Percentiles rank a stretch among this genome's conserved stretches.
Conservation (phyloP, 2,888 invertebrate species). For the Achlya flavicornis region DNA sequence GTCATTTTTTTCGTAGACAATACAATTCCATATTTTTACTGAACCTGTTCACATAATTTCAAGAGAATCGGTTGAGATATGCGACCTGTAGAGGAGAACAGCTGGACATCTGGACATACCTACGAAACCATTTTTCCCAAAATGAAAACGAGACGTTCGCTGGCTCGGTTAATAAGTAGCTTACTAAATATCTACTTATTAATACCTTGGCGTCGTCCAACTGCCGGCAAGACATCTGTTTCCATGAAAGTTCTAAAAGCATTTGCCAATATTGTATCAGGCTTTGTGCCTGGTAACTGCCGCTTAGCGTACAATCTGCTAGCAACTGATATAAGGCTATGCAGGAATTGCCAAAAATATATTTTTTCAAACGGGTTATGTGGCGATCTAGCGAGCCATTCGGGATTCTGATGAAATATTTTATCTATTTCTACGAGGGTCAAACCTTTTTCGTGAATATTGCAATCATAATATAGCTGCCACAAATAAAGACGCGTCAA, state of each 20-base stretch:
- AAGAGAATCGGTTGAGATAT: too few species aligned
- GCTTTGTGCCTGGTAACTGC: slow-evolving; percentile 56
- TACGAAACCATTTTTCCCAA: too few species aligned
- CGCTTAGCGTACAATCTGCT: slow-evolving; percentile 72
- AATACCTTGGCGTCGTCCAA: slow-evolving; percentile 67
- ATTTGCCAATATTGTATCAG: slow-evolving; percentile 76
- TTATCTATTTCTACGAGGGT: slow-evolving; percentile 81
- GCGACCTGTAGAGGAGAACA: too few species aligned
- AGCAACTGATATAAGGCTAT: slow-evolving; percentile 80
- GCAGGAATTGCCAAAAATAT: slow-evolving; percentile 86
- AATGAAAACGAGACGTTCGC: too few species aligned
- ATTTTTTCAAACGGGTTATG: slow-evolving; percentile 85
- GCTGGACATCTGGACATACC: too few species aligned
- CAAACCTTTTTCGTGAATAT: slow-evolving; percentile 73
- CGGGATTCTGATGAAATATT: slow-evolving; percentile 72
- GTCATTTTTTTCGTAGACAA: too few species aligned
- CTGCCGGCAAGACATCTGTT: slow-evolving; percentile 69
- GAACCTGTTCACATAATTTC: too few species aligned
- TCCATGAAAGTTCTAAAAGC: slow-evolving; percentile 82
- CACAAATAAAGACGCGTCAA: slow-evolving; percentile 83
- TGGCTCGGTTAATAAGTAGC: too few species aligned
- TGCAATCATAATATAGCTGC: slow-evolving; percentile 85
- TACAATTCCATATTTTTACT: too few species aligned
- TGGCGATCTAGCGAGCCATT: slow-evolving; percentile 68
- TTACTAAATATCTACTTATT: slow-evolving; percentile 12